Base-by-base conservation (phyloP, 2,888 invertebrate species). In the Eudasyphora cyanicolor region DNA sequence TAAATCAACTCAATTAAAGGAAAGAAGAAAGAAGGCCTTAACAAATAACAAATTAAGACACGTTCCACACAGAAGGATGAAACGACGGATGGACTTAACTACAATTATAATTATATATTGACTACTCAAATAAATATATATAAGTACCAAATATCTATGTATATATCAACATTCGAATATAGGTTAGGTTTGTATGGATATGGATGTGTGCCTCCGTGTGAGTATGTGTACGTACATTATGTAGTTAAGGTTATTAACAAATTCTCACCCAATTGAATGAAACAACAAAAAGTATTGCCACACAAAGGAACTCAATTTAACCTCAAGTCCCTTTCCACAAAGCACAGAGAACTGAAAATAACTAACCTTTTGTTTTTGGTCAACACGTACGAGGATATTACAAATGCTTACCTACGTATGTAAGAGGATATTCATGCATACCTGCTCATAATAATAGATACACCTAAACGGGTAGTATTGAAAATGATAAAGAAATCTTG, bases 1-100 rank as follows among this genome's bases (percentile, higher is more conserved):
- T 45, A 69, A 27, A 51, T 21, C 70, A 70, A 51, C 49, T 51
- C 45, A 70, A 70, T 51, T 70, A 70, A 27, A 51, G 4, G 49
- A 49, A 17, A 51, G n/a, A 45, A n/a, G 14, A 60, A 60, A 3
- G 8, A 60, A n/a, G 21, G 45, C 21, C 29, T 14, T 29, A 32
- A n/a, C 29, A n/a, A 29, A 60, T 60, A 60, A 57, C 57, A 57
- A 57, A 1, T 57, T 24, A 12, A 57, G 57, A 57, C 10, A 57
- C 27, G 2, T 10, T 7, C 38, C 12, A 57, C 12, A 57, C 27
- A n/a, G 27, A n/a, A n/a, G n/a, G n/a, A 57, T 54, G 17, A 51
- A 54, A 57, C 57, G 49, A 54, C 27, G 14, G 14, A 32, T 5
- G 27, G n/a, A 60, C 60, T n/a, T 57, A 57, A 12, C 27, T 29